These are phyloP conservation scores for Pseudotriccus pelzelni DNA, from an alignment of 2,797 vertebrate genomes.

Conservation along the genomic window DNA sequence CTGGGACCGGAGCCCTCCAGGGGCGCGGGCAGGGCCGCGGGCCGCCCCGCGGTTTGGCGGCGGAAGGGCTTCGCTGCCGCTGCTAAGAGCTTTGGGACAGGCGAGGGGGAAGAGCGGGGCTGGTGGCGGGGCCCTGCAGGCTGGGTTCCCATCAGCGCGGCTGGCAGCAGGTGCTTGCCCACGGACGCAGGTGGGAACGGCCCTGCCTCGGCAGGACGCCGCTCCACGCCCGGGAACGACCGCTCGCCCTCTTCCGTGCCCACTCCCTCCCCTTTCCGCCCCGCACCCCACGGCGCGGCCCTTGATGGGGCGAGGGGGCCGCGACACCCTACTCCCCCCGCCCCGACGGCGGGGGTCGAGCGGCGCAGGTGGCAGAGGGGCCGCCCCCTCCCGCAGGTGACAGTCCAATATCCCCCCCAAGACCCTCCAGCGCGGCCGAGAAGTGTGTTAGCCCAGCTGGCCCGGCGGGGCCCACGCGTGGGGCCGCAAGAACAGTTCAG, in stretches of 20 bases:
- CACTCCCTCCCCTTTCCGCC: neutral
- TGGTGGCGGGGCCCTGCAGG: neutral
- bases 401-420: neutral
- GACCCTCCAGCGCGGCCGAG: neutral
- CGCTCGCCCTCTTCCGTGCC: neutral
- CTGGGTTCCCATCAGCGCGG: neutral
- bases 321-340: neutral
- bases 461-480: neutral
- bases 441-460: neutral
- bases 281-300: neutral
- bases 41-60: neutral
- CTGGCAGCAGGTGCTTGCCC: slow-evolving; percentile 25
- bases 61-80: neutral
- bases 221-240: neutral
- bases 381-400: neutral
- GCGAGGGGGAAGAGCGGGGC: neutral
- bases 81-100: neutral
- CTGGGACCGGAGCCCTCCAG: neutral
- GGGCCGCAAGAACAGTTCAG: neutral
- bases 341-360: neutral
- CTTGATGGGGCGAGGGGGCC: neutral
- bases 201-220: neutral
- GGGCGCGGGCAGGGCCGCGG: too few species aligned
- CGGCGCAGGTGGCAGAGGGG: neutral
- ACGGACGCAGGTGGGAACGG: neutral